Base-by-base conservation (phyloP, 2,888 invertebrate species). In the Stomorhina lunata region DNA sequence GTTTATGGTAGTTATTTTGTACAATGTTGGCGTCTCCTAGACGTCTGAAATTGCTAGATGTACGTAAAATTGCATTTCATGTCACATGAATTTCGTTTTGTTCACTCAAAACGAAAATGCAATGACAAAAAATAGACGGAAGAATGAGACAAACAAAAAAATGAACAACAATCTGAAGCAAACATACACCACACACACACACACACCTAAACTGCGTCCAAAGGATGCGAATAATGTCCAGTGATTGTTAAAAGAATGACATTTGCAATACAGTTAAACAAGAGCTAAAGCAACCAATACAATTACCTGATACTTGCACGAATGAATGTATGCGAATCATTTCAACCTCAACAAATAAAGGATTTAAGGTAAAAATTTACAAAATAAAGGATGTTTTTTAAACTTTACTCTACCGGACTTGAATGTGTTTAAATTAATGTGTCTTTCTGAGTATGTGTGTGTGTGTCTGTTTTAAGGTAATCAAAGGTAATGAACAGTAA, bases 11-110 rank as follows among this genome's bases (percentile, higher is more conserved):
- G 45, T 48, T 4, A 43, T 32, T 55, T 22, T 61, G n/a, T n/a
- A n/a, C n/a, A n/a, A n/a, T 69, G 63, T 15, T 45, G 69, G 63
- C 69, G 63, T 63, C 69, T 77, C 77, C 69, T 77, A 77, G 77
- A 77, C 77, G 63, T 77, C 77, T 69, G 77, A 77, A 77, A 69
- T 69, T 77, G 61, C 69, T 61, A 43, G 61, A 69, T 69, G 69
- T 66, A 66, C 55, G 61, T 69, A 77, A 69, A 69, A 69, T 69
- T 55, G 63, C 77, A 77, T 77, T 69, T 69, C 69, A 77, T 77
- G 69, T 69, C 63, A 77, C 69, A 77, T 77, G 77, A 77, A 77
- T 69, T 69, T 53, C 77, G 43, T 77, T 77, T 53, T 69, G 69
- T 77, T 50, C 76, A 50, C 22, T 40, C 32, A 50, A 43, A 68